phyloP scores from a whole-genome alignment of 2,888 invertebrate genomes.

The Pachliopta kotzebuea region DNA sequence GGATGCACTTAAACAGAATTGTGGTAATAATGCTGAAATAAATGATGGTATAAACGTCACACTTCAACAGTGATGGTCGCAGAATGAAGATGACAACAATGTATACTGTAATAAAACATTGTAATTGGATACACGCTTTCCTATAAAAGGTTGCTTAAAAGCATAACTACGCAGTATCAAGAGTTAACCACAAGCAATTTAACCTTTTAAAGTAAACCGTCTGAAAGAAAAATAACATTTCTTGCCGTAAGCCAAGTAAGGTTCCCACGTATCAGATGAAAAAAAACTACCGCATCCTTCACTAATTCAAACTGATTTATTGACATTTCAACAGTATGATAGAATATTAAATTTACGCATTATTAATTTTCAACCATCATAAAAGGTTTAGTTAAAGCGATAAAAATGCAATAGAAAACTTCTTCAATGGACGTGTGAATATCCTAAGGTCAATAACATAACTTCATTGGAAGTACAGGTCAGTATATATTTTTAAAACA shows the following conservation, averaged over 20 bases:
- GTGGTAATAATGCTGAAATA: not conserved
- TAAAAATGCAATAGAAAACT: not conserved
- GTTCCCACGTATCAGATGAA: slow-evolving; percentile 39
- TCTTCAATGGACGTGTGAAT: not conserved
- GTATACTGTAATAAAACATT: not conserved
- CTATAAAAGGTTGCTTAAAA: slow-evolving; percentile 22
- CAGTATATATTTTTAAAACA: not conserved
- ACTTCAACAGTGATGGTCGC: not conserved
- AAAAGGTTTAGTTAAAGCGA: not conserved
- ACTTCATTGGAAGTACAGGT: not conserved
- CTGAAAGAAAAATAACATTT: slow-evolving; percentile 32
- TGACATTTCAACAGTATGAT: slow-evolving; percentile 8
- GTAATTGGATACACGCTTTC: slow-evolving; percentile 16
- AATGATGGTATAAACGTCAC: slow-evolving; percentile 1
- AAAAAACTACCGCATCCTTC: slow-evolving; percentile 32
- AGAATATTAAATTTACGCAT: slow-evolving; percentile 11
- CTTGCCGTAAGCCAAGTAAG: slow-evolving; percentile 16
- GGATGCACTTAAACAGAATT: not conserved
- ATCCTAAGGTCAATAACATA: not conserved
- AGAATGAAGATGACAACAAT: slow-evolving; percentile 1
- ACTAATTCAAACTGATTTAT: slow-evolving; percentile 26
- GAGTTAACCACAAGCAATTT: slow-evolving; percentile 32
- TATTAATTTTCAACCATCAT: slow-evolving; percentile 23
- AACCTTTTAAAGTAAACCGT: slow-evolving; percentile 34
- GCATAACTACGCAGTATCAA: slow-evolving; percentile 11